Base-by-base conservation (phyloP, 2,888 invertebrate species). In the Drosophila kambysellisi region DNA sequence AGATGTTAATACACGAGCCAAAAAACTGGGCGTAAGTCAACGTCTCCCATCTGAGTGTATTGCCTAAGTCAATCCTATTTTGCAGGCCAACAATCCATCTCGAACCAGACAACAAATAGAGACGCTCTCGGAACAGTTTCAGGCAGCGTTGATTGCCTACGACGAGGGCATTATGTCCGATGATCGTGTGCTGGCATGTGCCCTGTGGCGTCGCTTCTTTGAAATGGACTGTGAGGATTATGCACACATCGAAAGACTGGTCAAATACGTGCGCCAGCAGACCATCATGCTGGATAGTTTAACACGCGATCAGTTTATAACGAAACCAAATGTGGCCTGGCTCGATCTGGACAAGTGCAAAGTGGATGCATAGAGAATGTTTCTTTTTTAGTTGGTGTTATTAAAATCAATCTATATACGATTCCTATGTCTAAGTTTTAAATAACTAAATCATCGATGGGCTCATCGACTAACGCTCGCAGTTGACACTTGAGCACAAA, bases 151-250 rank as follows among this genome's bases (percentile, higher is more conserved):
- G 17, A 95, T 98, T 70, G 95, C 95, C 1, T 98, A 98, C 89
- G 98, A 98, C 92, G 98, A 98, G 94, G 98, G 98, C 4, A 92
- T 98, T 20, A 94, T 95, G 82, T 94, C 94, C 17, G 95, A 96
- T 90, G 98, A 98, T 91, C 95, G 94, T 84, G 94, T 96, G 8
- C 92, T 98, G 76, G 98, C 98, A 37, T 95, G 95, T 30, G 97
- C 98, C 0, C 85, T 98, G 17, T 98, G 98, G 98, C 95, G 97
- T 79, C 95, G 97, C 76, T 95, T 98, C 91, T 97, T 97, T 85
- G 95, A 95, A 79, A 94, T 94, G 82, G 93, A 95, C 48, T 94
- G 95, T 84, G 94, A 95, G n/a, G 94, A 96, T 85, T 95, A 95
- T 17, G 94, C 94, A 77, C 91, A 95, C 70, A 88, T 98, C 70